phyloP scores from a whole-genome alignment of 2,888 invertebrate species.

The Tholera decimalis region DNA sequence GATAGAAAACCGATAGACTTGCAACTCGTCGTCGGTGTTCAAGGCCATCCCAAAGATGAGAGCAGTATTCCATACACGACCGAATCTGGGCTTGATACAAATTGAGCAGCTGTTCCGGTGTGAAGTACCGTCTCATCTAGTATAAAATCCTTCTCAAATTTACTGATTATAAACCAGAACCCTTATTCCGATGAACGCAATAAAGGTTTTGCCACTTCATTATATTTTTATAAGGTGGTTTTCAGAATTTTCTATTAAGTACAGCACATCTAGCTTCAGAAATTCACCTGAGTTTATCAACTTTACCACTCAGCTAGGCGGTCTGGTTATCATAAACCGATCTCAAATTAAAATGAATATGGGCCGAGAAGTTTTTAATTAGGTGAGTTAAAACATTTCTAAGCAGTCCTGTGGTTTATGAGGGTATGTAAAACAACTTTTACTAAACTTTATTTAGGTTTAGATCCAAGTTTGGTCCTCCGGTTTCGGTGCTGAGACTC shows the following conservation, averaged over 20 bases:
- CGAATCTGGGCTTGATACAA: no score
- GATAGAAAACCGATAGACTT: no score
- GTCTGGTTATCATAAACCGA: slow-evolving; percentile 33
- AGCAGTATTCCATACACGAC: no score
- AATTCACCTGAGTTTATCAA: slow-evolving; percentile 25
- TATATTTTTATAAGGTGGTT: background rate
- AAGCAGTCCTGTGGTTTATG: slow-evolving; percentile 20
- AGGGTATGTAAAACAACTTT: slow-evolving; percentile 9
- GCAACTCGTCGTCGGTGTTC: no score
- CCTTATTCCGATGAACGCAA: no score
- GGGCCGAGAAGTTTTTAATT: slow-evolving; percentile 28
- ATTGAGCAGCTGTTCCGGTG: no score
- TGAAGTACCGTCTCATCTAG: no score
- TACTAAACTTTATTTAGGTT: background rate
- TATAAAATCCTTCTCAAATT: no score
- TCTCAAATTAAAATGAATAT: slow-evolving; percentile 47
- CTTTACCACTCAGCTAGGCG: slow-evolving; percentile 11
- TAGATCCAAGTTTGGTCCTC: no score
- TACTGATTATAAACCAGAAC: no score
- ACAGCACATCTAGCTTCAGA: slow-evolving; percentile 4
- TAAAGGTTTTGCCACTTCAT: background rate
- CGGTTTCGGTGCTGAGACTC: no score
- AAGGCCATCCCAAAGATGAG: no score
- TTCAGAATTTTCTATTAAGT: background rate
- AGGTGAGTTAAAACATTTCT: slow-evolving; percentile 8